phyloP scores from a whole-genome alignment of 2,888 invertebrate species.

The Neoascia interrupta region DNA sequence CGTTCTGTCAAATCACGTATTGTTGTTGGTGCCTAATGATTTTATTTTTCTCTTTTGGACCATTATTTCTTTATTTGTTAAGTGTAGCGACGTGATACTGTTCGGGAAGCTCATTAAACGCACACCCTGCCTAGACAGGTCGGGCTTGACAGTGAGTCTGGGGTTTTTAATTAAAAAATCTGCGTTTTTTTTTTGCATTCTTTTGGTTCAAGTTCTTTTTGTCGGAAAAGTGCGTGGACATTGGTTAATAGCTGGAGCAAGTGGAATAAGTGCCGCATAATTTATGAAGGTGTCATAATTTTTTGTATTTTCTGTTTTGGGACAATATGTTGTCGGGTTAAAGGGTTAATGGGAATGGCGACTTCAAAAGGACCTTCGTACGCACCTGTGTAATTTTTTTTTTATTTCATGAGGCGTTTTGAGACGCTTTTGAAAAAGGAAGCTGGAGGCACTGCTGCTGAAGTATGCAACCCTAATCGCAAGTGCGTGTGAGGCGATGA shows the following conservation, averaged over 20 bases:
- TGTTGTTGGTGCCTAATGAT: conserved; percentile 56
- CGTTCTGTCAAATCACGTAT: conserved; percentile 68
- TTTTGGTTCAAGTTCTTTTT: not conserved
- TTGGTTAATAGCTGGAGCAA: conserved; percentile 60
- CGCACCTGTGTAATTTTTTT: too few relatives aligned
- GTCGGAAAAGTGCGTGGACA: conserved; percentile 47
- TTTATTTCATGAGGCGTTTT: too few relatives aligned
- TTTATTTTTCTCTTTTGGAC: conserved; percentile 34
- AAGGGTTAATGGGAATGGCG: conserved; percentile 15
- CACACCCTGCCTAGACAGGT: conserved; percentile 50
- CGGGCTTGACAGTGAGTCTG: not conserved
- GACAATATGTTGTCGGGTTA: not conserved
- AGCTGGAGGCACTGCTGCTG: too few relatives aligned
- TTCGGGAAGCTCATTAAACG: conserved; percentile 59
- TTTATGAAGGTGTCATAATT: conserved; percentile 56
- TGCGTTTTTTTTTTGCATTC: conserved; percentile 1
- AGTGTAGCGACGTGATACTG: conserved; percentile 54
- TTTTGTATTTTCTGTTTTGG: conserved; percentile 1
- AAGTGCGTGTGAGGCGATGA: too few relatives aligned
- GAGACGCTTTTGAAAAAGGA: too few relatives aligned
- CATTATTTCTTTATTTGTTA: conserved; percentile 35
- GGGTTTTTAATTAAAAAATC: conserved; percentile 62
- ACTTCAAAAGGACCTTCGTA: not conserved
- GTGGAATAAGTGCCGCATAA: conserved; percentile 59
- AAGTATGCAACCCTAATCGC: too few relatives aligned